Percentiles rank a stretch among this genome's conserved stretches.
Evolutionary conservation across 2,113 vertebrate species (phyloP).

Genomic region (Sigmodon hispidus): DNA sequence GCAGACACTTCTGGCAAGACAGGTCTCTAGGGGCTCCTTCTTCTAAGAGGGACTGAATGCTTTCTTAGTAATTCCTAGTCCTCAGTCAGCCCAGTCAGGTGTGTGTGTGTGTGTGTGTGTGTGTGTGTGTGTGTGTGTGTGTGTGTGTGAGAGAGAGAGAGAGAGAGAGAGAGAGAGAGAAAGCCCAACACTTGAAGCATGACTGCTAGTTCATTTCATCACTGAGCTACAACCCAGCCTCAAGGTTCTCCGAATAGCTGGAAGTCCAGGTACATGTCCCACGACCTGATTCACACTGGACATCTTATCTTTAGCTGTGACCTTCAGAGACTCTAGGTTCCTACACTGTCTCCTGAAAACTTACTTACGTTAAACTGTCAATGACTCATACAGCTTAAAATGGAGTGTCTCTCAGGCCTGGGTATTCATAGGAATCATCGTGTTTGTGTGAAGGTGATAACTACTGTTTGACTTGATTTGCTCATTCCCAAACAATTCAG

Average conservation of each 20-base stretch:
- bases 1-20: background rate
- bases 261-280: background rate
- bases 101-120: background rate
- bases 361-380: slow-evolving; percentile 18
- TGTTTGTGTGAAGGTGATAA: background rate
- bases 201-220: background rate
- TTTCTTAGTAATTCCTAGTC: background rate
- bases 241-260: background rate
- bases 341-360: background rate
- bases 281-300: background rate
- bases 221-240: background rate
- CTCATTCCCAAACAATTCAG: background rate
- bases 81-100: background rate
- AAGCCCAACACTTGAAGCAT: background rate
- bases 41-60: background rate
- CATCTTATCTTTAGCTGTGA: background rate
- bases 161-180: no score
- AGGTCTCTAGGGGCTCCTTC: background rate
- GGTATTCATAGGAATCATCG: slow-evolving; percentile 9
- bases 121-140: background rate
- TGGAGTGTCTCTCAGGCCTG: background rate
- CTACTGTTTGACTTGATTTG: background rate
- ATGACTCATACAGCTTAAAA: slow-evolving; percentile 32
- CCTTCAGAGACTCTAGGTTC: background rate
- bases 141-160: background rate